Base-by-base conservation (phyloP, 1,140 invertebrate genomes). In the Choristoneura fumiferana region DNA sequence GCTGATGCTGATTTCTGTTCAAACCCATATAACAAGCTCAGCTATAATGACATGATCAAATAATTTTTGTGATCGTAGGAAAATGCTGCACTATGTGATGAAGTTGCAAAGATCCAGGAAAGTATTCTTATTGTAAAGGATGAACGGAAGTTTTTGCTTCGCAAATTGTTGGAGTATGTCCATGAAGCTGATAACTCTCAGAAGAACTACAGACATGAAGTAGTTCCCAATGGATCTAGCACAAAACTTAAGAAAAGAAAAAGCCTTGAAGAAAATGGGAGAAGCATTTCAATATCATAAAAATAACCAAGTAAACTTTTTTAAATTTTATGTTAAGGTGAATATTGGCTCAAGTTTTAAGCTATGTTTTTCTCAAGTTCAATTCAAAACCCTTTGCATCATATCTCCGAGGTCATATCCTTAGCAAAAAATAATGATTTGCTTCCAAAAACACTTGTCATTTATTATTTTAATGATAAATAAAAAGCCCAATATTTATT, bases 51-150 rank as follows among this genome's bases (percentile, higher is more conserved):
- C n/a, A n/a, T n/a, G n/a, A n/a, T n/a, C n/a, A n/a, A n/a, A n/a
- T n/a, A n/a, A n/a, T 29, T 29, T 29, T 29, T 29, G 2, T 6
- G 12, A 22, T 49, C 12, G 0, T 67, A 95, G 95, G 93, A 95
- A 89, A 96, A 96, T 92, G 94, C 94, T 63, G 93, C 94, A 12
- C 69, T 96, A 8, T 95, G 95, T 83, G 95, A 96, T 91, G 94
- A 95, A 91, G 93, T 95, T 36, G 92, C 94, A 8, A 91, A 92
- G 79, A 91, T 94, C 61, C 94, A 96, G 87, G 94, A 95, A 71
- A 94, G 94, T 84, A 92, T 95, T 38, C 83, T 94, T 40, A 89
- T 93, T 61, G 92, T 93, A 0, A 95, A 94, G 78, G 94, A 96
- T 83, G 95, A 96, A 81, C 90, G 95, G 65, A 91, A 94, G 78